Evolutionary conservation across 2,797 vertebrate genomes (phyloP).

Genomic region (Coregonus ussuriensis): DNA sequence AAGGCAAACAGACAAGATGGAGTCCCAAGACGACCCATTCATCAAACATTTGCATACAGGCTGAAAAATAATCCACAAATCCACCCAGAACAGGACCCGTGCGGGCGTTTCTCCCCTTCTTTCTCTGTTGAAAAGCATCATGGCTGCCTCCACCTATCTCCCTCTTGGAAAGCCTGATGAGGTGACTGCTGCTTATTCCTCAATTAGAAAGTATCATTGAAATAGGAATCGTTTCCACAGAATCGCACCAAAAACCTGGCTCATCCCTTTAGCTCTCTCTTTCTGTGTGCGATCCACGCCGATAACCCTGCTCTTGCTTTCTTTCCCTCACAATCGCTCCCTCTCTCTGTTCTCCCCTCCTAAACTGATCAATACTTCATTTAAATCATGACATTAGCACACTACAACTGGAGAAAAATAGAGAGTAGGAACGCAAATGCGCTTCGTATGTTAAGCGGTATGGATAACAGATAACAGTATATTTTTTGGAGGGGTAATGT

Average conservation of each 20-base stretch:
- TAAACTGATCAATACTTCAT: conserved; percentile 91
- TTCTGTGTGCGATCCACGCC: conserved; percentile 82
- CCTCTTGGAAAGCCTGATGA: conserved; percentile 44
- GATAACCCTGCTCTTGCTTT: conserved; percentile 85
- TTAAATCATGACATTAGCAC: conserved; percentile 90
- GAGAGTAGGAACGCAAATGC: conserved; percentile 63
- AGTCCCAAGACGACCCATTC: conserved; percentile 62
- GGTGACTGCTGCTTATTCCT: conserved; percentile 55
- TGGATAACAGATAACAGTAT: conserved; percentile 32
- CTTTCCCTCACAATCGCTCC: conserved; percentile 84
- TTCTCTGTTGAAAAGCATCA: conserved; percentile 49
- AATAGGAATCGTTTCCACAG: conserved; percentile 69
- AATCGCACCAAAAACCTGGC: conserved; percentile 70
- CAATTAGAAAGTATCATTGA: conserved; percentile 66
- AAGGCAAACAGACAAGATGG: conserved; percentile 65
- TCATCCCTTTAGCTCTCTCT: conserved; percentile 78
- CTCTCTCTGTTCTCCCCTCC: conserved; percentile 86
- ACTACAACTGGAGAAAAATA: conserved; percentile 70
- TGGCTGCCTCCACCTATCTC: conserved; percentile 49
- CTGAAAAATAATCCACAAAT: conserved; percentile 64
- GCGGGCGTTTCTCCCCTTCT: conserved; percentile 53
- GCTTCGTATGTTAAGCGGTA: conserved; percentile 44
- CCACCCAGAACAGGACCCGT: conserved; percentile 54
- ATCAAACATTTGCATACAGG: conserved; percentile 52
- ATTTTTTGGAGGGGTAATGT: conserved; percentile 17